Conservation (phyloP, 2,113 vertebrate species). For the Pan troglodytes region NHGRI_mPanTro3-v2.1_pri NC_072398.2:164752501-164753000, state of each 20-base stretch:
- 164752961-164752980: background rate
- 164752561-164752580: background rate
- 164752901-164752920: background rate
- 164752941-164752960: background rate
- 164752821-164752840: background rate
- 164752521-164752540: background rate
- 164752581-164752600: background rate
- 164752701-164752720: background rate
- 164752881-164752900: background rate
- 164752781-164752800: background rate
- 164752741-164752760: background rate
- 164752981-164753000: background rate
- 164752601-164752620: background rate
- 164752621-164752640: background rate
- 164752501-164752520: background rate
- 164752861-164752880: background rate
- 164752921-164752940: background rate
- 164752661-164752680: background rate
- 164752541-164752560: background rate
- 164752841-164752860: rapidly evolving
- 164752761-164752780: background rate
- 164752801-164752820: rapidly evolving
- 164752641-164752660: background rate
- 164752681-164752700: background rate
- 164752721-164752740: background rate